phyloP scores from a whole-genome alignment of 2,113 vertebrate species.

The Equus przewalskii region DNA sequence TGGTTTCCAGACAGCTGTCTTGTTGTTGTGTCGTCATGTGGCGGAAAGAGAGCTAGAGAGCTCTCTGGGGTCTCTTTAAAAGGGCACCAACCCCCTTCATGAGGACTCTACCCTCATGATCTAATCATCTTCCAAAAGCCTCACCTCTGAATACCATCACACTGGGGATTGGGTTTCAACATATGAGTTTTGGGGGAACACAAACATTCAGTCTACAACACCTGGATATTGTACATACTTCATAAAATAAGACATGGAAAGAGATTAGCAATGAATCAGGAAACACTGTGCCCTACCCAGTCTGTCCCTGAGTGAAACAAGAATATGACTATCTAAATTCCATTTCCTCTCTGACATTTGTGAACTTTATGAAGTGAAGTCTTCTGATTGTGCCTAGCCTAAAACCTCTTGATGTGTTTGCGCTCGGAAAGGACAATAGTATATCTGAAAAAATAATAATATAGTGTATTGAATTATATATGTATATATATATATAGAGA shows the following conservation, averaged over 20 bases:
- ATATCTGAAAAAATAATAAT: background rate
- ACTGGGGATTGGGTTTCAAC: background rate
- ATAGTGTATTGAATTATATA: background rate
- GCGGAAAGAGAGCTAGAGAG: background rate
- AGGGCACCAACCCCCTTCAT: background rate
- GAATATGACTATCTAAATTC: background rate
- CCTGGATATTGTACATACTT: background rate
- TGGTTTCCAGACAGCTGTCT: background rate
- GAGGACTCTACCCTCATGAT: background rate
- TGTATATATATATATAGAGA: background rate
- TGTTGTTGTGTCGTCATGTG: background rate
- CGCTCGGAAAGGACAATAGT: background rate
- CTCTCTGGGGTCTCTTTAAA: background rate
- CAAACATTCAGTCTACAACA: background rate
- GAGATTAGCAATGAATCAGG: background rate
- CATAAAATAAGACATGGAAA: background rate
- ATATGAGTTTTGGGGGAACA: background rate
- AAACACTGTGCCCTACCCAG: background rate
- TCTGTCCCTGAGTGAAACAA: background rate
- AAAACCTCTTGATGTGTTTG: background rate
- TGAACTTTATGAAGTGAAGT: background rate
- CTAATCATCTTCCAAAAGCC: background rate
- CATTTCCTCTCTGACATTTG: background rate
- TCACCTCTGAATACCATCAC: background rate
- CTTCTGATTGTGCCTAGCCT: background rate